phyloP scores from a whole-genome alignment of 1,140 invertebrate genomes.

The Neodiprion pinetum region DNA sequence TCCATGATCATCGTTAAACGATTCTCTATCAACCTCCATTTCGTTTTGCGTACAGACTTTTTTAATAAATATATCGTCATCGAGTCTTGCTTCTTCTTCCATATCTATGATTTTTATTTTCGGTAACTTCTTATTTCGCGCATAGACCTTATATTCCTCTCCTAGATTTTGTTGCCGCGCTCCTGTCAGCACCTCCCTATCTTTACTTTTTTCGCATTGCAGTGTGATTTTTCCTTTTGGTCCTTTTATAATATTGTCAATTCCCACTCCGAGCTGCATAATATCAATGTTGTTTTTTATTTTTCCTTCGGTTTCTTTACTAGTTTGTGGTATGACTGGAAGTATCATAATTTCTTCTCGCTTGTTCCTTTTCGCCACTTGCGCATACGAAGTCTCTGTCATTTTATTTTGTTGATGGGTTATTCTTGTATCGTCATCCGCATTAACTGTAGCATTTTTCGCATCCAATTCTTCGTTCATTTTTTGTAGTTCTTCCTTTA shows the following conservation, averaged over 20 bases:
- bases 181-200: slow-evolving; percentile 6
- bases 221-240: slow-evolving; percentile 15
- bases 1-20: slow-evolving; percentile 17
- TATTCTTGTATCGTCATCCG: background rate
- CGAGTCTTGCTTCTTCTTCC: slow-evolving; percentile 6
- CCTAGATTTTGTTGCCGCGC: slow-evolving; percentile 15
- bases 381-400: background rate
- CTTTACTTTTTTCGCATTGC: background rate
- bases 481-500: background rate
- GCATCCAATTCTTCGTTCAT: background rate
- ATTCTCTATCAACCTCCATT: background rate
- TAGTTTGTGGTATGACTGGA: slow-evolving; percentile 14
- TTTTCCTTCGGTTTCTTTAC: background rate
- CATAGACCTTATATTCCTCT: background rate
- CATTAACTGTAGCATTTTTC: background rate
- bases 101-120: slow-evolving; percentile 18
- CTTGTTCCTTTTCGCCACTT: background rate
- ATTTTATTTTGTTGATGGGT: too few species aligned
- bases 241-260: slow-evolving; percentile 16
- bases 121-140: slow-evolving; percentile 13
- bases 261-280: slow-evolving; percentile 15
- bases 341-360: slow-evolving; percentile 7
- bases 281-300: slow-evolving; percentile 13
- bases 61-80: slow-evolving; percentile 9
- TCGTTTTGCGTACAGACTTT: slow-evolving; percentile 18